Evolutionary conservation across 2,113 vertebrate species (phyloP), one percentile per base, ranked within the genome.

Genomic region (Sinosuthora webbiana): DNA sequence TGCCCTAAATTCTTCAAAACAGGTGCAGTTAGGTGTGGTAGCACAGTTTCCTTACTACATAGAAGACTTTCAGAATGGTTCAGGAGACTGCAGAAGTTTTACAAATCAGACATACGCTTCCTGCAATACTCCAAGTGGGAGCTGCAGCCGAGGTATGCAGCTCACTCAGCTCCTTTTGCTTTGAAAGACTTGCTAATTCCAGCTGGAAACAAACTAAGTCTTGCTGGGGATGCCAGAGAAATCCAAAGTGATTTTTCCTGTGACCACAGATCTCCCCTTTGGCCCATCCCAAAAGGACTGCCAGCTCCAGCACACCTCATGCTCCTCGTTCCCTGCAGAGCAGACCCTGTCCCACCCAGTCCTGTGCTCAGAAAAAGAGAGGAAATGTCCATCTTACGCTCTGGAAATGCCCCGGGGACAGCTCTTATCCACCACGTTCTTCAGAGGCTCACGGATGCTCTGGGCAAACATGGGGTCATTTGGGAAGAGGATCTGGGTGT

Each of bases 401-500:
- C 98, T 97, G 92, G 98, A 97, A 86, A 98, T 94, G 12, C 98
- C 98, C 83, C 99, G 97, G 9, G 99, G 99, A 95, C 99, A 99
- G 95, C 99, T 99, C 97, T 99, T 99, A 95, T 99, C 99, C 97
- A 99, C 99, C 67, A 98, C 99, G 2, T 98, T 99, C 71, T 99
- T 99, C 97, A 99, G 98, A n/a, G 99, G 99, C 39, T 99, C 99
- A 10, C 99, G 98, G 60, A 99, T 98, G 89, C 98, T 99, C 25
- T 98, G 98, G 56, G 99, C 99, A 95, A 98, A 99, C 97, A 99
- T 96, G 1, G 99, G 99, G 80, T 99, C 98, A 63, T 98, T 99
- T 50, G 99, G 99, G 95, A 99, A 99, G 30, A 99, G 98, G 81
- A 99, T 99, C 95, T 99, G 99, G 28, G 99, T 99, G 98, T 99